Base-by-base conservation (phyloP, 1,140 invertebrate species). In the Pogonus chalceus region DNA sequence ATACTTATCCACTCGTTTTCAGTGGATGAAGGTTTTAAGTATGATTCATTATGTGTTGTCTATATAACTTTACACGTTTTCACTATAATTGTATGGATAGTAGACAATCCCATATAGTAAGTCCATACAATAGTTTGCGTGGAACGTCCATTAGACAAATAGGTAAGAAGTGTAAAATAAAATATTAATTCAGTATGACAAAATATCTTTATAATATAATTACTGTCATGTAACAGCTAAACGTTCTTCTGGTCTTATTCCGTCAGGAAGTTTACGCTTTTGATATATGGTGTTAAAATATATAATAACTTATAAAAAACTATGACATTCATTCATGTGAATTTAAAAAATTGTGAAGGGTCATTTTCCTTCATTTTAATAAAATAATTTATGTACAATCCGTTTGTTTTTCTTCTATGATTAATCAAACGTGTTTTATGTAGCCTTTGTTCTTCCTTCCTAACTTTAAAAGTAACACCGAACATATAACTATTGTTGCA, bases 21-120 rank as follows among this genome's bases (percentile, higher is more conserved):
- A 35, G 47, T 61, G 48, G 57, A 57, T 55, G 50, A 47, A 31
- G 60, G 57, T 55, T 31, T 31, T 31, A 31, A 65, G 46, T 52
- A 56, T 60, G 9, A 57, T 20, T 21, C 59, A 59, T 23, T 61
- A 58, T 20, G 66, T 39, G 9, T 37, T 23, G 21, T 58, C 61
- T 62, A 67, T 9, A 68, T 43, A 14, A 57, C 59, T 49, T 59
- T 35, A 39, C 56, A 61, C 3, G 57, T 62, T 55, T 65, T 60
- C 23, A 53, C 48, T 1, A 68, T 59, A 48, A 68, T 65, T 20
- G 49, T 60, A 48, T 51, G 26, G 9, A 65, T 61, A 47, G 62
- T 65, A 4, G 55, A 51, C 56, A 49, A 54, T 56, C 62, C 66
- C 23, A 69, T 54, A 46, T 60, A 59, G 56, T 61, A 64, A 39